These are phyloP conservation scores for Magallana gigas DNA, from an alignment of 1,140 invertebrate species.

Conservation along the genomic window DNA sequence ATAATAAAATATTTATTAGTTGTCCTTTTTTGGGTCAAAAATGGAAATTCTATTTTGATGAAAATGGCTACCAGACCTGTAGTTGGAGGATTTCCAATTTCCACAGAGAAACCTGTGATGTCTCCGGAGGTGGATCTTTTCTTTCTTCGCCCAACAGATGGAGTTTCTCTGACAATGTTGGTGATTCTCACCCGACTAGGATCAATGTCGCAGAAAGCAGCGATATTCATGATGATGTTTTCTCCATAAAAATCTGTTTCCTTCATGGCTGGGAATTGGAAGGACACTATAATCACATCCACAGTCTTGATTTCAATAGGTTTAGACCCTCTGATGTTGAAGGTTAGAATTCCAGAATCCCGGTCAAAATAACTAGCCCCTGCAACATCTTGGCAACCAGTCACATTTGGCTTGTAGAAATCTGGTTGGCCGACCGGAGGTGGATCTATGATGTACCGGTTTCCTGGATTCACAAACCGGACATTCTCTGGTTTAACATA, in stretches of 20 bases:
- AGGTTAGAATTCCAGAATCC: conserved; percentile 52
- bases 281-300: conserved; percentile 61
- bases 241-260: conserved; percentile 74
- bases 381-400: conserved; percentile 16
- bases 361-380: conserved; percentile 66
- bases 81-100: conserved; percentile 64
- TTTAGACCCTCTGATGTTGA: conserved; percentile 55
- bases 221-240: conserved; percentile 70
- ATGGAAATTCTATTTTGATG: no score
- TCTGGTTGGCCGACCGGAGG: conserved; percentile 38
- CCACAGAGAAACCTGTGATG: conserved; percentile 43
- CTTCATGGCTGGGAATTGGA: conserved; percentile 66
- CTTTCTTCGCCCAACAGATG: conserved; percentile 44
- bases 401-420: conserved; percentile 47
- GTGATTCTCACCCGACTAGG: conserved; percentile 68
- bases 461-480: conserved; percentile 44
- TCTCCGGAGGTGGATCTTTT: conserved; percentile 48
- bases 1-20: not conserved
- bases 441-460: conserved; percentile 50
- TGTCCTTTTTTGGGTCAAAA: no score
- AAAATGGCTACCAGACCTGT: conserved; percentile 5
- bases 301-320: conserved; percentile 53
- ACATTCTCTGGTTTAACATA: conserved; percentile 68
- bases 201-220: conserved; percentile 67
- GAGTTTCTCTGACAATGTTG: conserved; percentile 61